Percentiles rank a stretch among this genome's conserved stretches.
Conservation (phyloP, 2,888 invertebrate genomes). For the Dryobota labecula region DNA sequence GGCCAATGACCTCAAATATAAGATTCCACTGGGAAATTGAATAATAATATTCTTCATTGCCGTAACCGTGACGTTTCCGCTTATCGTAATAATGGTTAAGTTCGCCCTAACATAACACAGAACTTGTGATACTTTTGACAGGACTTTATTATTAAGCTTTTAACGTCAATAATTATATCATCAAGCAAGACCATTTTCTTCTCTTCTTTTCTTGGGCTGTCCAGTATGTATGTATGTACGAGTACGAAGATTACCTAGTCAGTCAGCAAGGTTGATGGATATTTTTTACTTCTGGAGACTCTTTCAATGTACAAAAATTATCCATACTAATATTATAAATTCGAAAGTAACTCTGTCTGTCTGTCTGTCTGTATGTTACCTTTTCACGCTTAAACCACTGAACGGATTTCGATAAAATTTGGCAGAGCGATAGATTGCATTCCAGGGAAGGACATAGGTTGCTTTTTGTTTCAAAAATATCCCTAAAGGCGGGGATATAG, state of each 20-base stretch:
- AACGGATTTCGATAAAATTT: no score
- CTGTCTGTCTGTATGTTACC: no score
- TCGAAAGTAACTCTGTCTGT: no score
- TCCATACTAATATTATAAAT: no score
- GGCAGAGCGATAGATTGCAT: no score
- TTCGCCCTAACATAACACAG: background rate
- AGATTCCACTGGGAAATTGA: slow-evolving; percentile 48
- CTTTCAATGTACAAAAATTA: background rate
- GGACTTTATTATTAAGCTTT: background rate
- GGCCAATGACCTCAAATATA: slow-evolving; percentile 45
- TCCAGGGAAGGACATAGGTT: no score
- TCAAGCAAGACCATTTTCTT: background rate
- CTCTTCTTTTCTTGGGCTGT: background rate
- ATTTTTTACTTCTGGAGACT: background rate
- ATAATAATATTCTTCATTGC: slow-evolving; percentile 35
- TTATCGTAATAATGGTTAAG: slow-evolving; percentile 11
- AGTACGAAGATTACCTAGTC: background rate
- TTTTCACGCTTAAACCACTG: no score
- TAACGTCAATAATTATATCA: background rate
- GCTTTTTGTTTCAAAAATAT: no score
- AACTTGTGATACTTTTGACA: background rate
- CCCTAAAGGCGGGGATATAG: no score
- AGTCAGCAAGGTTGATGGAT: background rate
- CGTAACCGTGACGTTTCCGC: slow-evolving; percentile 39
- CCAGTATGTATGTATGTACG: no score